These are phyloP conservation scores for Neopelma chrysocephalum DNA, from an alignment of 2,797 vertebrate species.

Conservation along the genomic window DNA sequence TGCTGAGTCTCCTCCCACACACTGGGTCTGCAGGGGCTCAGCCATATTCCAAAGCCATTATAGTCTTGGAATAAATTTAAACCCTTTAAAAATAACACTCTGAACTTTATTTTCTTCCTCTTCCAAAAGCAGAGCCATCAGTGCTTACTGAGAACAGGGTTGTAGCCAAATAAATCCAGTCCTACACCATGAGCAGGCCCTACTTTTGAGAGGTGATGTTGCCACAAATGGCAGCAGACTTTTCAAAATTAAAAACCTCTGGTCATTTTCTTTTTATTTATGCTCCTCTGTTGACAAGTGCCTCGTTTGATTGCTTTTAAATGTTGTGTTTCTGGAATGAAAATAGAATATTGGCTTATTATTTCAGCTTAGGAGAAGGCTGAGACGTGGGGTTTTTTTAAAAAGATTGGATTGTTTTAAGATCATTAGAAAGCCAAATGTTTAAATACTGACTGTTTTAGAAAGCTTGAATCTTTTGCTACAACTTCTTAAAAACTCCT, in stretches of 20 bases:
- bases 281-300: conserved; percentile 31
- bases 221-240: conserved; percentile 28
- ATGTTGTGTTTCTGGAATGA: conserved; percentile 23
- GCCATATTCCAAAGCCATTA: background rate
- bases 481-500: background rate
- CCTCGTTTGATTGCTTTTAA: conserved; percentile 20
- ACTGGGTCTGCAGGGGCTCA: background rate
- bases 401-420: conserved; percentile 6
- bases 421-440: conserved; percentile 12
- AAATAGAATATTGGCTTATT: conserved; percentile 12
- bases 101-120: background rate
- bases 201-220: background rate
- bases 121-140: background rate
- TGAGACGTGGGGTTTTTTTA: background rate
- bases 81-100: background rate
- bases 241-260: conserved; percentile 32
- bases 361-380: background rate
- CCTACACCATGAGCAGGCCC: background rate
- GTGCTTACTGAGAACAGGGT: background rate
- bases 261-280: conserved; percentile 19
- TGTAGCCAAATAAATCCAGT: background rate
- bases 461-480: background rate
- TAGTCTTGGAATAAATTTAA: background rate
- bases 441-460: background rate
- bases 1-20: conserved; percentile 2